Base-by-base conservation (phyloP, 2,113 vertebrate genomes). In the Larimichthys crocea region DNA sequence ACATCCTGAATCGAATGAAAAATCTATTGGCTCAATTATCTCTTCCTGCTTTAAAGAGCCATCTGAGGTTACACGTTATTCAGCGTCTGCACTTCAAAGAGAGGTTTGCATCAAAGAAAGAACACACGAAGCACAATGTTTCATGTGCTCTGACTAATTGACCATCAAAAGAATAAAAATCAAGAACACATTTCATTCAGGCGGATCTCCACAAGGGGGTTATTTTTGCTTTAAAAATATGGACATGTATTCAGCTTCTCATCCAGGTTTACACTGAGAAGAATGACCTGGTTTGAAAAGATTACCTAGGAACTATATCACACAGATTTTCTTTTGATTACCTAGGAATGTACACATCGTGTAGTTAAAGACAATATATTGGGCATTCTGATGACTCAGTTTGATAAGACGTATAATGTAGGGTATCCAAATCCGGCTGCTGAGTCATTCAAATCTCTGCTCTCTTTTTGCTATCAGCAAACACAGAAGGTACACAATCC, bases 91-190 rank as follows among this genome's bases (percentile, higher is more conserved):
- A 46, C 86, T 92, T 93, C 91, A 94, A 94, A 95, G 90, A 56
- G 74, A 26, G 26, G 61, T 59, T 80, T 85, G 80, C 86, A 91
- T 93, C 90, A 91, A 88, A 89, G 80, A 77, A 80, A 72, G 49
- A 76, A 59, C 82, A 88, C 59, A 69, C 22, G 40, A 74, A 82
- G 65, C 59, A 44, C 40, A 75, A 64, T 67, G 86, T 85, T 86
- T 90, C 80, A 91, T 89, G 76, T 74, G 72, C 59, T 87, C 76
- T 62, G 80, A 80, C 81, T 78, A 70, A 87, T 74, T 84, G 84
- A 79, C 83, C 74, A 89, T 92, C 92, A 93, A 93, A 93, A 87
- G 90, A 71, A 80, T 80, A 29, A 71, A 78, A 89, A 84, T 75
- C 70, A 74, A 74, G 88, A 88, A 89, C 76, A 76, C 17, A 79